Base-by-base conservation (phyloP, 2,113 vertebrate species). In the Thymallus thymallus region DNA sequence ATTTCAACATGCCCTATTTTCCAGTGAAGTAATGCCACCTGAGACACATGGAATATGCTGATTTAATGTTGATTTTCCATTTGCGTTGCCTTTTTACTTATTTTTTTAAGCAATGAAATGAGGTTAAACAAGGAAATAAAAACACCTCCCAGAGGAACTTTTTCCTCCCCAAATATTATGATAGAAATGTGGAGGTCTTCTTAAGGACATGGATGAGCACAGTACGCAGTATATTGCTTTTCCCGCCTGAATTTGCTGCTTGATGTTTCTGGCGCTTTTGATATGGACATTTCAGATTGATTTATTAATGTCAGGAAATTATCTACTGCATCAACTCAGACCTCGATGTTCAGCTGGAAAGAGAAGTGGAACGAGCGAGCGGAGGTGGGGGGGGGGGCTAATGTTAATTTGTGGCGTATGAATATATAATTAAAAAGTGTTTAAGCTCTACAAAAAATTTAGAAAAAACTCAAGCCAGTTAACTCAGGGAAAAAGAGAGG, bases 301-400 rank as follows among this genome's bases (percentile, higher is more conserved):
- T 87, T 89, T 84, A 87, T 84, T 88, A 73, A 84, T 86, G 71
- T 73, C 29, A 13, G 68, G 45, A 72, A 77, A 60, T 73, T 69
- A 55, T 69, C 74, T 60, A 46, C 65, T 9, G 73, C 67, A 70
- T 81, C 83, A 85, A 80, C 87, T 85, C 71, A 58, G 72, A 85
- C 84, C 75, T 77, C 46, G 72, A 45, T 70, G 70, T 73, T 71
- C 22, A n/a, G 55, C 77, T 68, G 70, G 64, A 4, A 4, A 70
- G 63, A 24, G 74, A 76, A 71, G 62, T 30, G 0, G 35, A 69
- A 68, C 41, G 2, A 45, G 56, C 18, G 76, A 69, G n/a, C 35
- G 41, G 45, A 80, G 5, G 30, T 45, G 29, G 45, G 18, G 64
- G 68, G 41, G 48, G 26, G 55, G 55, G 80, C 64, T 67, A 84